Evolutionary conservation across 2,113 vertebrate genomes (phyloP), one percentile per base, ranked within the genome.

Genomic region (Cacatua alba): DNA sequence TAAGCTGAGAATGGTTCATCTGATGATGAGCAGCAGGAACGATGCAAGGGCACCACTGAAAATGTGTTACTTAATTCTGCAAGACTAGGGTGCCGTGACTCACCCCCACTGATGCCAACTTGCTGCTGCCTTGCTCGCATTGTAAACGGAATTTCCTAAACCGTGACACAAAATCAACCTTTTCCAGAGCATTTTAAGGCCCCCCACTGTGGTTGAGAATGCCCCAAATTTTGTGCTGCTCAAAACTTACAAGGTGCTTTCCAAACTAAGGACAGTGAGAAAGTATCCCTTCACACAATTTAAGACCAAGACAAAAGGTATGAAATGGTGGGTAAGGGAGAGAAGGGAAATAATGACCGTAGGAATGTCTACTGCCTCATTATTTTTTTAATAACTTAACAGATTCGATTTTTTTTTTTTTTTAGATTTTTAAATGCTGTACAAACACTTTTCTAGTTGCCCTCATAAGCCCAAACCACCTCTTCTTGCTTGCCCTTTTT

Each of bases 201-300:
- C 3, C 17, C 12, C 12, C 2, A 1, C 55, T 63, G 25, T 9
- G 28, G 33, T 19, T 60, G 18, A 59, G 41, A 79, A 57, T 0
- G 1, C 7, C 11, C 18, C n/a, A 17, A 65, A n/a, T 18, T 84
- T 11, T 59, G 59, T 2, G 43, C 13, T 21, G 29, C 33, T 90
- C 68, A 67, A 86, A 86, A 86, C 5, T 44, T 71, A 59, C 0
- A 64, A 68, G 23, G 24, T 55, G 67, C 44, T 53, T 83, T 74
- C 31, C 53, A 67, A 83, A 85, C 26, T 21, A 62, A 69, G 31
- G 51, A 44, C 19, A 48, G 15, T 15, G 33, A 33, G 46, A 63
- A 86, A 71, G 23, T 11, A 76, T 13, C 31, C 60, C 24, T 81
- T 37, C 46, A 59, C 2, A 43, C 24, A 89, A 81, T 57, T 59